These are phyloP conservation scores for Anguilla marmorata DNA, from an alignment of 2,797 vertebrate species.

Conservation along the genomic window DNA sequence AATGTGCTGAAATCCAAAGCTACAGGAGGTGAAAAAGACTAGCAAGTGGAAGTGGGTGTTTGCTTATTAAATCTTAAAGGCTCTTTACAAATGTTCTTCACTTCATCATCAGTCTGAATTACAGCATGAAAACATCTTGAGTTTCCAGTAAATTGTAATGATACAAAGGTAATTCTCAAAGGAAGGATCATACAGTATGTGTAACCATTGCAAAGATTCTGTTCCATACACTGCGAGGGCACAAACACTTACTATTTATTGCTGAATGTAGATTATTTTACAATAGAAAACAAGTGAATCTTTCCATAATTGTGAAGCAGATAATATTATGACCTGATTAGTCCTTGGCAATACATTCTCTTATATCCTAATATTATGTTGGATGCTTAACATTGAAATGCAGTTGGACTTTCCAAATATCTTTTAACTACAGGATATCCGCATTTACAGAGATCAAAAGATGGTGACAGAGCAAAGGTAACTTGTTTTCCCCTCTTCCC, in stretches of 20 bases:
- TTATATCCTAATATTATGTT: background rate
- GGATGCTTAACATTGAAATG: conserved; percentile 62
- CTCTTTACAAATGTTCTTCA: background rate
- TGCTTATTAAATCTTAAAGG: background rate
- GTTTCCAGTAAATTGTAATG: background rate
- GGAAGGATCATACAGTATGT: background rate
- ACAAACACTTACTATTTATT: background rate
- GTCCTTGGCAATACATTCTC: background rate
- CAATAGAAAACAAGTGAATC: background rate
- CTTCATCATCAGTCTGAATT: background rate
- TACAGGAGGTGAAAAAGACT: background rate
- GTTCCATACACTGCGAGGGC: background rate
- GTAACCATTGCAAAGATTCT: background rate
- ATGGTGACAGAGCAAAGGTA: background rate
- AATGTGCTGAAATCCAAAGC: background rate
- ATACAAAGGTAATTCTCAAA: background rate
- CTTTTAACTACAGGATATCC: background rate
- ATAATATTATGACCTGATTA: background rate
- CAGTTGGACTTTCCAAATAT: background rate
- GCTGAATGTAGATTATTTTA: background rate
- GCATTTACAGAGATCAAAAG: background rate
- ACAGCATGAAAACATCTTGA: background rate
- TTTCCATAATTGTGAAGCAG: background rate
- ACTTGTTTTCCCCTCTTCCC: background rate
- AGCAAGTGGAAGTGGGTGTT: background rate